phyloP scores from a whole-genome alignment of 2,113 vertebrate species.

The Oreotrochilus melanogaster region DNA sequence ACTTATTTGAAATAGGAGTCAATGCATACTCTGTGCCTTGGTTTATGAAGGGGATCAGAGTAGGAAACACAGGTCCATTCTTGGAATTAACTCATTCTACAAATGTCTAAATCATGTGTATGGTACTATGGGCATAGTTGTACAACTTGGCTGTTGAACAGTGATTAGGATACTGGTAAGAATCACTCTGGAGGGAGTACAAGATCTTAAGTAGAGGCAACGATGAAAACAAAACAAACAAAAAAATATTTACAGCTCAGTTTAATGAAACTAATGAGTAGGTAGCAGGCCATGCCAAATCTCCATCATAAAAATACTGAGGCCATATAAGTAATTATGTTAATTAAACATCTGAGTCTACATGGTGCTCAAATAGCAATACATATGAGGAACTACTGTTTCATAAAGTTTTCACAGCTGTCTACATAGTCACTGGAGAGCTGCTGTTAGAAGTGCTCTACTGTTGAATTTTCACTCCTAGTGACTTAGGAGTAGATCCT shows the following conservation, averaged over 20 bases:
- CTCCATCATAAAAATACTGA: background rate
- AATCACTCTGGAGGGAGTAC: background rate
- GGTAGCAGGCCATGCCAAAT: background rate
- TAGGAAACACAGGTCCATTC: background rate
- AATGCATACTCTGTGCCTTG: background rate
- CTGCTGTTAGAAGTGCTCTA: background rate
- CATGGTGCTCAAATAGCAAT: background rate
- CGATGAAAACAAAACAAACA: background rate
- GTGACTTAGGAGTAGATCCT: background rate
- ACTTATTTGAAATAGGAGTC: background rate
- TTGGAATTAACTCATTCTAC: background rate
- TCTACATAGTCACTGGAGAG: background rate
- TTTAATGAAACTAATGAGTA: background rate
- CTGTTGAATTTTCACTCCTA: background rate
- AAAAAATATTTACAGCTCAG: background rate
- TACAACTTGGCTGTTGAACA: background rate
- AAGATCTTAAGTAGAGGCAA: background rate
- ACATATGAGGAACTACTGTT: slow-evolving; percentile 16
- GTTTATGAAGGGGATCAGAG: background rate
- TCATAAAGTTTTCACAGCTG: slow-evolving; percentile 52
- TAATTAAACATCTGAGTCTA: background rate
- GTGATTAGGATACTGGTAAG: background rate
- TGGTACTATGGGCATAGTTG: background rate
- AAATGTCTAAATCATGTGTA: background rate
- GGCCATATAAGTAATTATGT: background rate